Percentiles rank a stretch among this genome's conserved stretches.
Conservation (phyloP, 2,113 vertebrate species). For the Dermatemys mawii region DNA sequence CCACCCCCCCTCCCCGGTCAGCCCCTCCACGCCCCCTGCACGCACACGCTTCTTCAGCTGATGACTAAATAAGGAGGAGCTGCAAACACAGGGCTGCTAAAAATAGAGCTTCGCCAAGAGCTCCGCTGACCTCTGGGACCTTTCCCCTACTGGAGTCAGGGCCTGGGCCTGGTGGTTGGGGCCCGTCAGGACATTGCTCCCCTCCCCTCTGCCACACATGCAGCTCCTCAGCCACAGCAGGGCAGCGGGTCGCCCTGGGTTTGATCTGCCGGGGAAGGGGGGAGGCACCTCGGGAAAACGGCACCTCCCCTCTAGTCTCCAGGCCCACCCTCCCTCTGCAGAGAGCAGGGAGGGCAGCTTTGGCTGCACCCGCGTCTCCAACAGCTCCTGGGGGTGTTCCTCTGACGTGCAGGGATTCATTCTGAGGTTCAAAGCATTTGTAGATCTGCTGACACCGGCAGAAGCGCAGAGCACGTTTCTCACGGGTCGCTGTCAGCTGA, state of each 20-base stretch:
- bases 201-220: background rate
- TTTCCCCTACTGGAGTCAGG: background rate
- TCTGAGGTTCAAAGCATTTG: too few species aligned
- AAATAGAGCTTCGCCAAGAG: slow-evolving; percentile 59
- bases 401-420: background rate
- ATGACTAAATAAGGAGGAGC: slow-evolving; percentile 74
- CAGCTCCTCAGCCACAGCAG: background rate
- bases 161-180: background rate
- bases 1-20: slow-evolving; percentile 4
- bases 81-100: slow-evolving; percentile 34
- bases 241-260: background rate
- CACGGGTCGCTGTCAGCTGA: background rate
- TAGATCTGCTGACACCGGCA: background rate
- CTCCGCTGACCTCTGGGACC: background rate
- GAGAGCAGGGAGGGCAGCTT: background rate
- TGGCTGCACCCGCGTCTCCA: background rate
- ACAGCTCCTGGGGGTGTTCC: background rate
- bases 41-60: background rate
- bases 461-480: background rate
- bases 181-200: background rate
- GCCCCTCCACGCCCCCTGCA: background rate
- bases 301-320: background rate
- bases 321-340: background rate
- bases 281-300: background rate
- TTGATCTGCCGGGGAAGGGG: background rate